Evolutionary conservation across 2,797 vertebrate genomes (phyloP), one percentile per base, ranked within the genome.

Genomic region (Mycteria americana): DNA sequence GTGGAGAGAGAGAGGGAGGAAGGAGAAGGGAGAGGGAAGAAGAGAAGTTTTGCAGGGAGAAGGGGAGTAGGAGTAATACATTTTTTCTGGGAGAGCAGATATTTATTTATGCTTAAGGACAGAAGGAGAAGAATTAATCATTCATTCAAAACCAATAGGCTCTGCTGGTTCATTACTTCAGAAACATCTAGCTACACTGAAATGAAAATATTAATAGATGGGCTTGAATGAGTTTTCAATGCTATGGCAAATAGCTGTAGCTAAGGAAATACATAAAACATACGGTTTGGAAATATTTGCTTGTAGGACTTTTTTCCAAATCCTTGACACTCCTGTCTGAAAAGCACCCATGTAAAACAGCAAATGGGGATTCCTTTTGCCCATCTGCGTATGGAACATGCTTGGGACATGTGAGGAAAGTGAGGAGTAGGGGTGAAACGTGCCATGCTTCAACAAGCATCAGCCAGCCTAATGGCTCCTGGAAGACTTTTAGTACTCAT

Each of bases 151-250:
- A 65, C 35, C 19, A 43, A 83, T 69, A 81, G 45, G 31, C 30
- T 89, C 16, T 57, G 22, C 60, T 54, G 41, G 72, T 97, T 97
- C 95, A 81, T 92, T 94, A 57, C 57, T 95, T 84, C 53, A 85
- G 93, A 97, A 94, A 88, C n/a, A 77, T 30, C 37, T 83, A 57
- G 51, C 43, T 59, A 77, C 76, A 81, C 14, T 64, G 43, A 96
- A 95, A 91, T 89, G 10, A 84, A 95, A 95, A 91, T 89, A 85
- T 78, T 89, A 88, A 89, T 72, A 51, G n/a, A 59, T 86, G 30
- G 10, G 7, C 59, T 95, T 81, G 53, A 63, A 89, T 41, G 10
- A 30, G 18, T 65, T 79, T 91, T 62, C 50, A 54, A 16, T 82
- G 18, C 6, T 87, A 30, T 77, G 54, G 9, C 35, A 80, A 92